A percentile compares a stretch with the other conserved stretches of the same genome.
phyloP scores from a whole-genome alignment of 1,140 invertebrate genomes.

The Neoseiulus cucumeris region DNA sequence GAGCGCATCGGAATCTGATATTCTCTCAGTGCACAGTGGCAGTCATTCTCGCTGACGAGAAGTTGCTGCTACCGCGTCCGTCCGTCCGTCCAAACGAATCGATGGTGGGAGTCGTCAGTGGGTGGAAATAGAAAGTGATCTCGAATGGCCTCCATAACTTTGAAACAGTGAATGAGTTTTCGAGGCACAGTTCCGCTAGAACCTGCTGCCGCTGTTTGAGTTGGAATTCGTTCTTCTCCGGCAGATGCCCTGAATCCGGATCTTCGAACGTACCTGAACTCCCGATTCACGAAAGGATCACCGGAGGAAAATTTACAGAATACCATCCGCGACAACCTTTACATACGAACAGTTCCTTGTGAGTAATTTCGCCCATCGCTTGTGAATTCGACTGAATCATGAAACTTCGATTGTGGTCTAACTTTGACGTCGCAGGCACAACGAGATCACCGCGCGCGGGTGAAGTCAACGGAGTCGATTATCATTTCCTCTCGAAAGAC shows the following conservation, averaged over 20 bases:
- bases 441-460: constrained; percentile 37
- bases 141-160: too few species aligned
- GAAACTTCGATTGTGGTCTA: background rate
- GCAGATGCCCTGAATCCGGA: constrained; percentile 33
- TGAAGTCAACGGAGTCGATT: constrained; percentile 44
- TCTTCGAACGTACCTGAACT: constrained; percentile 39
- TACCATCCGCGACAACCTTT: constrained; percentile 45
- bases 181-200: too few species aligned
- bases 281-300: constrained; percentile 41
- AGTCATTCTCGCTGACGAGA: too few species aligned
- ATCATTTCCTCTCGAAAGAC: constrained; percentile 39
- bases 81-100: too few species aligned
- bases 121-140: too few species aligned
- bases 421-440: constrained; percentile 30
- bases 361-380: constrained; percentile 21
- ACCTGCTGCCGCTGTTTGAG: too few species aligned
- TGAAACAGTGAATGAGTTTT: too few species aligned
- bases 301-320: constrained; percentile 45
- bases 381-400: background rate
- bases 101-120: too few species aligned
- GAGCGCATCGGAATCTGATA: too few species aligned
- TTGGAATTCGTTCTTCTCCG: constrained; percentile 14
- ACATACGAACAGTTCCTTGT: constrained; percentile 44
- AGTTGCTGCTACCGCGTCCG: too few species aligned
- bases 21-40: too few species aligned